Evolutionary conservation across 2,888 invertebrate species (phyloP).

Genomic region (Vanessa cardui): DNA sequence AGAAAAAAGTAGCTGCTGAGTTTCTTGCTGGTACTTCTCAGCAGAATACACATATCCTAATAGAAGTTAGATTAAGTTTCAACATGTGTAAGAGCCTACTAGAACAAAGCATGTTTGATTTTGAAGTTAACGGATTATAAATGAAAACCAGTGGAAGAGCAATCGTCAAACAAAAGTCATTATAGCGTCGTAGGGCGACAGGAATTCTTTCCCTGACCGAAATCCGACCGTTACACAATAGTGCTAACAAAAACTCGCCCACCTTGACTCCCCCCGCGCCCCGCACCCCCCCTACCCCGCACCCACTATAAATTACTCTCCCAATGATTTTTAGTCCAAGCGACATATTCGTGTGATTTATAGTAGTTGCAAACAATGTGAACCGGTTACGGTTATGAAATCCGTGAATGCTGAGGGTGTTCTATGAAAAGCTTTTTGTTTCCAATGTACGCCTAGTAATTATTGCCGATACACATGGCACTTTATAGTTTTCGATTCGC

Average conservation of each 20-base stretch:
- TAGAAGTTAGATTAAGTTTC: too few relatives aligned
- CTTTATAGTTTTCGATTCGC: conserved; percentile 42
- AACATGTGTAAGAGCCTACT: too few relatives aligned
- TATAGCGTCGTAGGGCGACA: conserved; percentile 36
- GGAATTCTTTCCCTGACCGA: conserved; percentile 43
- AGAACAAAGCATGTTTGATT: too few relatives aligned
- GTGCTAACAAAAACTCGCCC: conserved; percentile 59
- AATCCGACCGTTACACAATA: conserved; percentile 60
- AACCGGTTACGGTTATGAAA: conserved; percentile 72
- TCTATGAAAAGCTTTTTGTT: conserved; percentile 62
- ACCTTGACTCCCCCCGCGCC: conserved; percentile 51
- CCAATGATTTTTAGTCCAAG: conserved; percentile 74
- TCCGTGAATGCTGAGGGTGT: conserved; percentile 59
- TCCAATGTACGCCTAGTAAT: conserved; percentile 58
- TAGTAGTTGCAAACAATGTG: conserved; percentile 65
- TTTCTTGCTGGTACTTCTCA: too few relatives aligned
- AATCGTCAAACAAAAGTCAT: conserved; percentile 1
- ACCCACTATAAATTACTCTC: conserved; percentile 65
- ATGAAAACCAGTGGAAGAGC: too few relatives aligned
- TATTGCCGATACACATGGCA: conserved; percentile 58
- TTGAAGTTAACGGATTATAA: too few relatives aligned
- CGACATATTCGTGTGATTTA: conserved; percentile 78
- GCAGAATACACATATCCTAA: too few relatives aligned
- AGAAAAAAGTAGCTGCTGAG: too few relatives aligned
- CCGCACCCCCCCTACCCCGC: conserved; percentile 41